phyloP scores from a whole-genome alignment of 2,797 vertebrate genomes.

The Falco naumanni region DNA sequence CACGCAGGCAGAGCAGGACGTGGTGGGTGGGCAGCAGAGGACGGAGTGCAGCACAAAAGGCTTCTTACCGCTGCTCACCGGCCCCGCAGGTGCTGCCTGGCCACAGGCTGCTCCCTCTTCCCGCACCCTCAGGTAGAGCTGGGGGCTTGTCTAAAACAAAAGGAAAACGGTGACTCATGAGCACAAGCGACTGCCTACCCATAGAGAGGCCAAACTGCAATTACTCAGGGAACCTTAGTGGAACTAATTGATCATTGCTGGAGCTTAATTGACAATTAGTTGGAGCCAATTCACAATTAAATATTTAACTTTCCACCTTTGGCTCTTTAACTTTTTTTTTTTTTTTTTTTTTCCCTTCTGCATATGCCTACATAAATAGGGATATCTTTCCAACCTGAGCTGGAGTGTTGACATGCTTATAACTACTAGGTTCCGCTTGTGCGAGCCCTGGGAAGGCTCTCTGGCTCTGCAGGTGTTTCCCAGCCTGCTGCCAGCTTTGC shows the following conservation, averaged over 20 bases:
- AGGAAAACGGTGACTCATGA: background rate
- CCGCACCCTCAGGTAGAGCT: rapidly evolving
- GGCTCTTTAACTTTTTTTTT: background rate
- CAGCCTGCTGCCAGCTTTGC: background rate
- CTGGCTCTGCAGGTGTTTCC: background rate
- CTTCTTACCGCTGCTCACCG: background rate
- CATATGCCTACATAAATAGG: background rate
- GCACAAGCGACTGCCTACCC: background rate
- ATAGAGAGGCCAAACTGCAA: background rate
- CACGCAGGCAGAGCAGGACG: background rate
- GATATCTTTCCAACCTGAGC: background rate
- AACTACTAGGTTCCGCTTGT: background rate
- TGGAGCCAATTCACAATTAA: background rate
- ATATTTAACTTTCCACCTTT: background rate
- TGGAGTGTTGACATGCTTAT: background rate
- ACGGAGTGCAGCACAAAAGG: background rate
- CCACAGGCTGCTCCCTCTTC: background rate
- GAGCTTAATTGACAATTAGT: background rate
- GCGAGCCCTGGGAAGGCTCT: background rate
- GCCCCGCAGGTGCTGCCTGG: rapidly evolving
- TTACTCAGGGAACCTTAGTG: background rate
- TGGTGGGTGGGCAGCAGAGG: rapidly evolving
- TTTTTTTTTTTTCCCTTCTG: background rate
- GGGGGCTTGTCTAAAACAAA: background rate
- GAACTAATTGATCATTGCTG: background rate